phyloP scores from a whole-genome alignment of 2,113 vertebrate genomes.

The Piliocolobus tephrosceles region DNA sequence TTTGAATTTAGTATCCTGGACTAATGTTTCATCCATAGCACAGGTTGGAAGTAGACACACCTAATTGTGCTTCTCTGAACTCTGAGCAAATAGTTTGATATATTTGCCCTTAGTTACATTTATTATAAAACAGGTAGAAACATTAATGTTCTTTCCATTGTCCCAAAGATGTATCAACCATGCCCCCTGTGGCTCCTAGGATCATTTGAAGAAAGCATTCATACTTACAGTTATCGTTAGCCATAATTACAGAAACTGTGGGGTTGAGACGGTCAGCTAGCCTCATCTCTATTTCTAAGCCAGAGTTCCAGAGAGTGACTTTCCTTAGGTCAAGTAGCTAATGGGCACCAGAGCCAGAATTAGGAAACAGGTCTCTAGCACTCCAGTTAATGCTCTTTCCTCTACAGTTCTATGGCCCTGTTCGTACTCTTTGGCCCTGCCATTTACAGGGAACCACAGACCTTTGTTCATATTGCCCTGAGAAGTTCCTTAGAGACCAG shows the following conservation, averaged over 20 bases:
- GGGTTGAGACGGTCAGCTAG: not conserved
- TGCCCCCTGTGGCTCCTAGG: not conserved
- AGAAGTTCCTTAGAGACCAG: not conserved
- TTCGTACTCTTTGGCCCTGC: not conserved
- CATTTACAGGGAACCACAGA: not conserved
- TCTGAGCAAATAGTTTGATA: not conserved
- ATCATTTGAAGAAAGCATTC: slow-evolving; percentile 15
- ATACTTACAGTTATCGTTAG: not conserved
- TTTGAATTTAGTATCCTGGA: not conserved
- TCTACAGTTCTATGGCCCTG: not conserved
- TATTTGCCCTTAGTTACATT: not conserved
- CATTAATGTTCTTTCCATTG: not conserved
- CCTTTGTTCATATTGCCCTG: not conserved
- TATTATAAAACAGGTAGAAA: slow-evolving; percentile 5
- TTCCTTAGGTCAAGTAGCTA: not conserved
- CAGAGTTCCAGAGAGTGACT: not conserved
- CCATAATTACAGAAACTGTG: not conserved
- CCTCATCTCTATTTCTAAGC: not conserved
- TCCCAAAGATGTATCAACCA: not conserved
- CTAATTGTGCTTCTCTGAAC: not conserved
- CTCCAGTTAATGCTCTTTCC: not conserved
- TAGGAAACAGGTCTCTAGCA: not conserved
- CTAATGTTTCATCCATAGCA: not conserved
- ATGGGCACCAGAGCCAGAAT: not conserved
- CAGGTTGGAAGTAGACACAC: not conserved